Conservation (phyloP, 2,113 vertebrate species). For the Alaudala cheleensis region DNA sequence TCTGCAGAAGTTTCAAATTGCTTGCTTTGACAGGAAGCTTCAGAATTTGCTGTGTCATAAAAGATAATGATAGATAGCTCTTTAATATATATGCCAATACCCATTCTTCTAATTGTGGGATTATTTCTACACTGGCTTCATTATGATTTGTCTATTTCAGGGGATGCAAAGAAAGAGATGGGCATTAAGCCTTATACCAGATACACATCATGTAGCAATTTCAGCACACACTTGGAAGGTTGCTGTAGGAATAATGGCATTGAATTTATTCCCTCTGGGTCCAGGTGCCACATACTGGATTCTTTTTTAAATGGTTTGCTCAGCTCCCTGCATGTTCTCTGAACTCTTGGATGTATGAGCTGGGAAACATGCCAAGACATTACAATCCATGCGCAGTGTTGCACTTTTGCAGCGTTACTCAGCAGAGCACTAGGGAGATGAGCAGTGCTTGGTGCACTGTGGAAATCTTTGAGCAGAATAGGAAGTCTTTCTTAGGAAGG, state of each 20-base stretch:
- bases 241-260: background rate
- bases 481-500: background rate
- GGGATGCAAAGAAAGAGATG: background rate
- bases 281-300: background rate
- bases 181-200: background rate
- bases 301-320: background rate
- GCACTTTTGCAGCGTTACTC: background rate
- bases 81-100: background rate
- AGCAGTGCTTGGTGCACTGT: background rate
- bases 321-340: accelerated
- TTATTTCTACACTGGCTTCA: background rate
- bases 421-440: background rate
- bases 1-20: background rate
- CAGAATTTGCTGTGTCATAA: background rate
- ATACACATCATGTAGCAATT: background rate
- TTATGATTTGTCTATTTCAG: background rate
- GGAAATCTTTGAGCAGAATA: accelerated
- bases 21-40: background rate
- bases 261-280: background rate
- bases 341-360: background rate
- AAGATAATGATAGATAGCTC: background rate
- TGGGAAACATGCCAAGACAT: background rate
- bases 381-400: accelerated
- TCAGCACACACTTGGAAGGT: accelerated
- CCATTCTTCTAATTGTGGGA: background rate